Evolutionary conservation across 2,888 invertebrate species (phyloP), one percentile per base, ranked within the genome.

Genomic region (Pseudococcus longispinus): DNA sequence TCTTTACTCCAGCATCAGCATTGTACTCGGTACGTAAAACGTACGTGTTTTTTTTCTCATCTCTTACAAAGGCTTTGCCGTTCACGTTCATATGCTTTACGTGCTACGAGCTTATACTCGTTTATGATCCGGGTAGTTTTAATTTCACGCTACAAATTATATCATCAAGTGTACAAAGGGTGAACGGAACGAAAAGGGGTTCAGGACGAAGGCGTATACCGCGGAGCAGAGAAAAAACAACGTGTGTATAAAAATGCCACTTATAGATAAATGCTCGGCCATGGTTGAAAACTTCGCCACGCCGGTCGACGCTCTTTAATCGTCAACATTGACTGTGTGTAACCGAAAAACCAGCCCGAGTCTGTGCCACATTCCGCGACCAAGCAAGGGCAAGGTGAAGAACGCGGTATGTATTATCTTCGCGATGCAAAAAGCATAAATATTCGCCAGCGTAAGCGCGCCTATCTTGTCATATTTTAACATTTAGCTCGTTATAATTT

Each of bases 101-200:
- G 60, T 60, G 60, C 37, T n/a, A 26, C 29, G 8, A 70, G 70
- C 70, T 29, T 70, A 11, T 13, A 18, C 70, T 70, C 70, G 70
- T 70, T 70, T 70, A 70, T 70, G 29, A 70, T 4, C 70, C 29
- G 26, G 32, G 70, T 70, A 70, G 70, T 29, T 70, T 70, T 70
- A 70, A 70, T 70, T 70, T 70, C 29, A 70, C 70, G 70, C 70
- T 70, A 70, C 70, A 70, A 70, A 70, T 70, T 70, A 70, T 32
- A 70, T 29, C 70, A 70, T 70, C 70, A 70, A 70, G 70, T 70
- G 32, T 29, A 70, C 32, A 70, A 70, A 70, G 29, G 18, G 70
- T 18, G 29, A 70, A 65, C 26, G 26, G 5, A 70, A 70, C 18
- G 13, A 55, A 60, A 60, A 70, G 70, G 18, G 29, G 70, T 23